Percentiles rank a stretch among this genome's conserved stretches.
phyloP scores from a whole-genome alignment of 2,888 invertebrate species.

The Spisula solida region DNA sequence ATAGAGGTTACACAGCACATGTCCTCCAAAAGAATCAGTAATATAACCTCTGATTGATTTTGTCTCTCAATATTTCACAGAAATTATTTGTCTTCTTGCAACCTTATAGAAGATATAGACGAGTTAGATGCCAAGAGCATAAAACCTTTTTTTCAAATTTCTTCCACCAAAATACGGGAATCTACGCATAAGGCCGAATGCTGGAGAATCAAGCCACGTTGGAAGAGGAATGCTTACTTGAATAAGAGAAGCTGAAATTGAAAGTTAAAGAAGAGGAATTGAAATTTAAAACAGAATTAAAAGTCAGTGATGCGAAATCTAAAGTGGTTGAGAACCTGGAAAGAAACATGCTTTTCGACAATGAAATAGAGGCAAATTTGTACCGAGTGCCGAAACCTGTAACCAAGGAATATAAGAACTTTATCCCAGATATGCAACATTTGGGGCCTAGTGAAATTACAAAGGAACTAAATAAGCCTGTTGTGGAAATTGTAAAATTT shows the following conservation, averaged over 20 bases:
- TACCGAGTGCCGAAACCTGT: not conserved
- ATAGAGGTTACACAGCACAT: no score
- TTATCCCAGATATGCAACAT: not conserved
- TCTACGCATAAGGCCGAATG: slow-evolving; percentile 31
- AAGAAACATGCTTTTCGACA: not conserved
- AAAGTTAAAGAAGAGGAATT: slow-evolving; percentile 23
- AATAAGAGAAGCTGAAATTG: slow-evolving; percentile 20
- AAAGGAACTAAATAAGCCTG: slow-evolving; percentile 35
- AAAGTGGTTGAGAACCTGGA: slow-evolving; percentile 17
- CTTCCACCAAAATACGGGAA: slow-evolving; percentile 5
- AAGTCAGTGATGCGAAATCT: slow-evolving; percentile 27
- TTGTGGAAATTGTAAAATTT: no score
- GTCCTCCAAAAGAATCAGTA: no score
- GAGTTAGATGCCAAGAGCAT: no score
- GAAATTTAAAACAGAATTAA: slow-evolving; percentile 29
- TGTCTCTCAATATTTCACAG: no score
- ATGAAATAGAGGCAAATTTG: not conserved
- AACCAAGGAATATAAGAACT: not conserved
- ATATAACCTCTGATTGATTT: no score
- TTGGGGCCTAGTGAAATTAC: slow-evolving; percentile 44
- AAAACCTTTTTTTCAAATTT: not conserved
- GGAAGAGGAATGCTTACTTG: not conserved
- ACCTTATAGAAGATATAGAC: no score
- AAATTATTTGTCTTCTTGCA: no score
- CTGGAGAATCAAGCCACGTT: slow-evolving; percentile 9